Evolutionary conservation across 1,140 invertebrate genomes (phyloP).

Genomic region (Eufriesea mexicana): DNA sequence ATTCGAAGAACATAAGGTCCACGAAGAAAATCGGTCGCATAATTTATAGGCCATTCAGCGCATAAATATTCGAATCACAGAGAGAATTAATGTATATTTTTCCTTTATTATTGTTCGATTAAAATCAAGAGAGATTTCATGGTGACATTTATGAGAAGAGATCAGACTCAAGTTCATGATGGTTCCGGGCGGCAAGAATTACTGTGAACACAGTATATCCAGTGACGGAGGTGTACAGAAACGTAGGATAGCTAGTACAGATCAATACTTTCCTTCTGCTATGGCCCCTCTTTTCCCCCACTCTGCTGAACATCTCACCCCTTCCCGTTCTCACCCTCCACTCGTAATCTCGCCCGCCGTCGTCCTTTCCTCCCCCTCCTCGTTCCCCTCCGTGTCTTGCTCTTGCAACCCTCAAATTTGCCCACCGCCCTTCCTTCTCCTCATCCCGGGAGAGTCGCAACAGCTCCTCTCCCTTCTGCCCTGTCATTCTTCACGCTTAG

Average conservation of each 20-base stretch:
- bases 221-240: conserved; percentile 69
- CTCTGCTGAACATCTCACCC: conserved; percentile 46
- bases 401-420: conserved; percentile 75
- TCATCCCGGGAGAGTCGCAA: conserved; percentile 31
- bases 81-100: not conserved
- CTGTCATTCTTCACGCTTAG: conserved; percentile 39
- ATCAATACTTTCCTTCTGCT: conserved; percentile 83
- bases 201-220: conserved; percentile 55
- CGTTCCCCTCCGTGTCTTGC: conserved; percentile 34
- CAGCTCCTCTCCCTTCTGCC: conserved; percentile 22
- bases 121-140: not conserved
- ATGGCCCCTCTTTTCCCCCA: conserved; percentile 71
- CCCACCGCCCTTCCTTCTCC: conserved; percentile 50
- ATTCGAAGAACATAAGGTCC: not conserved
- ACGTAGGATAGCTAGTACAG: conserved; percentile 79
- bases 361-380: conserved; percentile 45
- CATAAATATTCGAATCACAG: not conserved
- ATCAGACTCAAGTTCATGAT: conserved; percentile 58
- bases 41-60: not conserved
- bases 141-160: conserved; percentile 20
- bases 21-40: not conserved
- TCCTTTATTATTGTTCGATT: not conserved
- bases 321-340: conserved; percentile 44
- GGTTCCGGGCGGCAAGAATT: conserved; percentile 44
- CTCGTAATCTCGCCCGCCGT: conserved; percentile 46